Evolutionary conservation across 2,113 vertebrate species (phyloP).

Genomic region (Emydura subglobosa): DNA sequence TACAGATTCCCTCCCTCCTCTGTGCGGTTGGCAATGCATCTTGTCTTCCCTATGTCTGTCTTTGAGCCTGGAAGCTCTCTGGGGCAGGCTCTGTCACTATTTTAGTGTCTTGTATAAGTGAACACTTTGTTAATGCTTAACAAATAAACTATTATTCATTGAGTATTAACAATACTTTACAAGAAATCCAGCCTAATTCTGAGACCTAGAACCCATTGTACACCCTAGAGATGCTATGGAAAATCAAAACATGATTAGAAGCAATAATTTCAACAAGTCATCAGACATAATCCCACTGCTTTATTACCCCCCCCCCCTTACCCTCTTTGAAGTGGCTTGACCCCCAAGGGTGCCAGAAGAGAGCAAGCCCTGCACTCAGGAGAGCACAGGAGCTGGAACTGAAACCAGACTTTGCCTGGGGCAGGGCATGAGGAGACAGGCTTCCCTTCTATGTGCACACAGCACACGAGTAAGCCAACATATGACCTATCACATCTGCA

Average conservation of each 20-base stretch:
- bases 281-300: neutral
- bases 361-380: neutral
- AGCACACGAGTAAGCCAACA: neutral
- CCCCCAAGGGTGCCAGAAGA: neutral
- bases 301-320: neutral
- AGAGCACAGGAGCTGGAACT: neutral
- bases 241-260: neutral
- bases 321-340: neutral
- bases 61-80: neutral
- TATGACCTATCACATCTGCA: neutral
- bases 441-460: neutral
- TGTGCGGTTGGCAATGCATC: neutral
- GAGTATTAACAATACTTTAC: neutral
- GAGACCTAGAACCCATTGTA: neutral
- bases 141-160: neutral
- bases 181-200: neutral
- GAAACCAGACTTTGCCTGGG: neutral
- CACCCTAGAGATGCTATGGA: neutral
- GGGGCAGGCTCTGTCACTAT: no score
- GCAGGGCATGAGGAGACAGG: neutral
- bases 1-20: neutral
- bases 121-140: neutral
- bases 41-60: neutral
- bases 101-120: no score
- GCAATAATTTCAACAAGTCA: neutral